Evolutionary conservation across 2,797 vertebrate species (phyloP), one percentile per base, ranked within the genome.

Genomic region (Siniperca obscura): DNA sequence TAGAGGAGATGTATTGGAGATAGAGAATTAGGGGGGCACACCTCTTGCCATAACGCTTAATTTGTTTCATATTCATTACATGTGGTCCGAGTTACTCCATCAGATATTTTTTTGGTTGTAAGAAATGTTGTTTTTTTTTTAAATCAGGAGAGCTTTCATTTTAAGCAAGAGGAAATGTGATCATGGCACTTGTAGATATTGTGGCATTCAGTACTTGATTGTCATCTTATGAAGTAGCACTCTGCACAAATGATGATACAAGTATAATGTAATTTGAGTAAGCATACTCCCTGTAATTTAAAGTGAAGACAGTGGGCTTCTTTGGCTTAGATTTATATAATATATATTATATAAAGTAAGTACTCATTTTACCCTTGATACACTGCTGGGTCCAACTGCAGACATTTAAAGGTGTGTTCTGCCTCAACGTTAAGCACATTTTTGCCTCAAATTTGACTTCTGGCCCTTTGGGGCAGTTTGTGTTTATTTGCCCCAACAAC

Each of bases 61-160:
- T 94, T 94, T 91, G 87, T 88, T 91, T 89, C 90, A 81, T 87
- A 91, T 89, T 92, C 80, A 85, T 93, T 90, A 86, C 93, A 95
- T 92, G 90, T 95, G 95, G 88, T 93, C 88, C 61, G 52, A 86
- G 85, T 95, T 94, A 93, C 76, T 88, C 77, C 65, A 82, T 92
- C 84, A 74, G 69, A 90, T 34, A 68, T 70, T 86, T 74, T 80
- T 82, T 88, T 46, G 38, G 36, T 57, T 46, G 48, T n/a, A 69
- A 56, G 42, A 57, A 34, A 66, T 82, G 38, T 67, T 52, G 42
- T n/a, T n/a, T 27, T 27, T 27, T 65, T 73, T 77, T 46, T 55
- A n/a, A 80, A 80, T 72, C 27, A 44, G 46, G 40, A 81, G 22
- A 76, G 86, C 46, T 70, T 83, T 30, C 27, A 65, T 85, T 79